Evolutionary conservation across 2,888 invertebrate species (phyloP).

Genomic region (Lymantria monacha): DNA sequence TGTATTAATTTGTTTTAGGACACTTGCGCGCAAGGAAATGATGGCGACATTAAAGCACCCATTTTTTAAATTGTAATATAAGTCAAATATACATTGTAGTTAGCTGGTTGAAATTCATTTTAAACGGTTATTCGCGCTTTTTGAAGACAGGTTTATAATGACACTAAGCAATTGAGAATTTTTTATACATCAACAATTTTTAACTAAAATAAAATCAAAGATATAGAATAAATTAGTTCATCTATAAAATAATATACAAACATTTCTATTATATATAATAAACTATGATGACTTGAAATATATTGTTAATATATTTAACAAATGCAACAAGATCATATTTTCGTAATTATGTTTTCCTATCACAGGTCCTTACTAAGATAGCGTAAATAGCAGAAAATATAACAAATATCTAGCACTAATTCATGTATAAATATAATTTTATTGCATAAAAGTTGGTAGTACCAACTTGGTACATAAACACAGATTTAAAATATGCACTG

Average conservation of each 20-base stretch:
- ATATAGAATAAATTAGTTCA: background rate
- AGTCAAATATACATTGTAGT: no score
- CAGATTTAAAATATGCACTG: background rate
- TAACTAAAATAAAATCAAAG: background rate
- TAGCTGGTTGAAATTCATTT: no score
- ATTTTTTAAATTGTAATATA: no score
- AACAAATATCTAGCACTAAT: constrained; percentile 11
- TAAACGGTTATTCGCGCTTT: no score
- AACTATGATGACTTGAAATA: background rate
- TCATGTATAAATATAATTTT: constrained; percentile 29
- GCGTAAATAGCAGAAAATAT: constrained; percentile 28
- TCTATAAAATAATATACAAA: constrained; percentile 2
- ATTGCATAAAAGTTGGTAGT: constrained; percentile 2
- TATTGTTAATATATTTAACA: constrained; percentile 8
- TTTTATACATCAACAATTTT: background rate
- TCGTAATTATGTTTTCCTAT: constrained; percentile 23
- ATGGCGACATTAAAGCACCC: no score
- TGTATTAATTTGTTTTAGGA: no score
- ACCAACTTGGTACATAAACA: constrained; percentile 1
- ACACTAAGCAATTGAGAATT: no score
- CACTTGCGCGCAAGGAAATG: no score
- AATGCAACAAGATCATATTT: constrained; percentile 18
- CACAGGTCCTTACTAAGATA: constrained; percentile 32
- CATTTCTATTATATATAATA: constrained; percentile 6
- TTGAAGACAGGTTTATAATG: no score